Evolutionary conservation across 2,888 invertebrate genomes (phyloP).

Genomic region (Hyposoter didymator): DNA sequence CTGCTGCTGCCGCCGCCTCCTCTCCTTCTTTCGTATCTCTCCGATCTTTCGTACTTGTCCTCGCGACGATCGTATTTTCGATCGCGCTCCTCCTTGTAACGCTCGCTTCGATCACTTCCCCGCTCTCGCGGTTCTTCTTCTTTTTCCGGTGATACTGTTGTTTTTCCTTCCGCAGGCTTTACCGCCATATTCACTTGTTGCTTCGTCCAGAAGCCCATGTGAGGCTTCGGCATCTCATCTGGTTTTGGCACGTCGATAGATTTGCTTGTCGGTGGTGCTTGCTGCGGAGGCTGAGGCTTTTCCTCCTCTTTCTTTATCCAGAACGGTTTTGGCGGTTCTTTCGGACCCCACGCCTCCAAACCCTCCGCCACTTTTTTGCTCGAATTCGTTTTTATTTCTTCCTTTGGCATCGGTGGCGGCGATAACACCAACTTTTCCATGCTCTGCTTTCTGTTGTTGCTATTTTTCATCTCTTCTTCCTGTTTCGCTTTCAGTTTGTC

Average conservation of each 20-base stretch:
- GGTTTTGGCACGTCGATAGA: slow-evolving; percentile 77
- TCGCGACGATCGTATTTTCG: slow-evolving; percentile 79
- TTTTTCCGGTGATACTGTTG: slow-evolving; percentile 78
- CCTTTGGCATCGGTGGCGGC: slow-evolving; percentile 27
- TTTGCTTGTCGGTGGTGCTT: slow-evolving; percentile 68
- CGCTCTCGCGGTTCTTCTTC: slow-evolving; percentile 76
- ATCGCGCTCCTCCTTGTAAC: slow-evolving; percentile 75
- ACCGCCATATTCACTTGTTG: slow-evolving; percentile 82
- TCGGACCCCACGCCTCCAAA: slow-evolving; percentile 80
- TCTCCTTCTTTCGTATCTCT: slow-evolving; percentile 79
- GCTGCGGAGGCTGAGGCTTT: slow-evolving; percentile 63
- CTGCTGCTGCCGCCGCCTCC: slow-evolving; percentile 73
- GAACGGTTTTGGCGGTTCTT: slow-evolving; percentile 78
- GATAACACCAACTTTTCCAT: slow-evolving; percentile 57
- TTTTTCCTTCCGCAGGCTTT: slow-evolving; percentile 79
- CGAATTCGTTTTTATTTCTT: slow-evolving; percentile 52
- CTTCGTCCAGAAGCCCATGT: slow-evolving; percentile 84
- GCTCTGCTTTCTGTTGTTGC: slow-evolving; percentile 70
- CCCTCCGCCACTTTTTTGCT: slow-evolving; percentile 67
- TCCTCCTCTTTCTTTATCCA: slow-evolving; percentile 80
- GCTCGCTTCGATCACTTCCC: slow-evolving; percentile 75
- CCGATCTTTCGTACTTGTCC: slow-evolving; percentile 79
- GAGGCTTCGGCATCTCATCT: slow-evolving; percentile 83
- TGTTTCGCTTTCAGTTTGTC: slow-evolving; percentile 86
- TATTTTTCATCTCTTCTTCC: slow-evolving; percentile 84